Percentiles rank a stretch among this genome's conserved stretches.
These are phyloP conservation scores for Gorsachius goisagi DNA, from an alignment of 2,113 vertebrate genomes.

Conservation along the genomic window DNA sequence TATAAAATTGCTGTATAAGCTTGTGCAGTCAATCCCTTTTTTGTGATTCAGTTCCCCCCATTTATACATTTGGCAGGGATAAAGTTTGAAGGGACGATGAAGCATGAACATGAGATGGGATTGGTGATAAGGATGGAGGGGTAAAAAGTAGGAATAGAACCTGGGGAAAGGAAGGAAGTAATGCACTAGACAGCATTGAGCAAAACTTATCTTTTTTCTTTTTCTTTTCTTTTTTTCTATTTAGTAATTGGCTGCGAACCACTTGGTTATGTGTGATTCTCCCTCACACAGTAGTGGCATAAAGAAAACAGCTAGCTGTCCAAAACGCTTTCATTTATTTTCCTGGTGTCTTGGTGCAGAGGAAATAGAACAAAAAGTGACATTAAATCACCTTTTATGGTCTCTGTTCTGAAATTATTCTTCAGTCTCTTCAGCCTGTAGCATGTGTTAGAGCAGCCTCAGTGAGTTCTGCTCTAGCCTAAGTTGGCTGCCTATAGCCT, in stretches of 20 bases:
- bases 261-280: neutral
- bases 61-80: neutral
- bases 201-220: neutral
- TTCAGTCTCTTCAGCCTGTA: neutral
- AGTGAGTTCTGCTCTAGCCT: neutral
- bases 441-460: neutral
- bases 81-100: neutral
- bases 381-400: neutral
- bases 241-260: neutral
- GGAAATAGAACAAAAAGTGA: neutral
- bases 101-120: neutral
- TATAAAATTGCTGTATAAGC: neutral
- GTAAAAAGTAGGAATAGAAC: neutral
- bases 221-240: accelerated
- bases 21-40: neutral
- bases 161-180: neutral
- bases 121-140: neutral
- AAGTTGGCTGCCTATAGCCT: neutral
- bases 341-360: neutral
- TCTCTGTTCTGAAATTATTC: neutral
- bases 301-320: neutral
- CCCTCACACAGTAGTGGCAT: neutral
- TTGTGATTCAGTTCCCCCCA: neutral
- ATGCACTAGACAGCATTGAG: neutral
- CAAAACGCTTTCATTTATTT: neutral